Evolutionary conservation across 2,888 invertebrate genomes (phyloP).

Genomic region (Abscondita cerata): DNA sequence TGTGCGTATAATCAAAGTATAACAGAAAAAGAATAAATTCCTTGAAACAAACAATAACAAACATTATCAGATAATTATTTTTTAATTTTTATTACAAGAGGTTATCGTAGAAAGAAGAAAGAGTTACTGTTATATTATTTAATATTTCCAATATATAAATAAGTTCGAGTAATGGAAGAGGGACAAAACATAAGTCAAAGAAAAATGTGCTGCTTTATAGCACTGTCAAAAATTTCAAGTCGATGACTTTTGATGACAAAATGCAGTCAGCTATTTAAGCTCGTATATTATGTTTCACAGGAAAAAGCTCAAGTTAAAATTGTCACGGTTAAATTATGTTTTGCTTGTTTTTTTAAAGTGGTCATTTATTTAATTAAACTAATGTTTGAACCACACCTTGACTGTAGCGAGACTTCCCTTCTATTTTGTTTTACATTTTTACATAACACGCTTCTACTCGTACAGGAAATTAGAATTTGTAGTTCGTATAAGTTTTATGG

Average conservation of each 20-base stretch:
- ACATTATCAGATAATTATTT: constrained; percentile 7
- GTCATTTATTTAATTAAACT: constrained; percentile 2
- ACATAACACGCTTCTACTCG: constrained; percentile 5
- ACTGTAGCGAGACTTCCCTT: background rate
- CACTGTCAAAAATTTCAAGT: no score
- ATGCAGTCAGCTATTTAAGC: no score
- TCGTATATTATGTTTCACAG: no score
- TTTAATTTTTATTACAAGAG: constrained; percentile 10
- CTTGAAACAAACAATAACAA: constrained; percentile 4
- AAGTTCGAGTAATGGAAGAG: background rate
- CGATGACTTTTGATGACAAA: no score
- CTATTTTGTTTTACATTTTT: constrained; percentile 1
- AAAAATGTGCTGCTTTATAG: no score
- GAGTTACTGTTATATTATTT: constrained; percentile 7
- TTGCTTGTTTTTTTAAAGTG: background rate
- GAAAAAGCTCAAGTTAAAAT: background rate
- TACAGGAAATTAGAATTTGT: constrained; percentile 8
- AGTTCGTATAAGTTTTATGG: no score
- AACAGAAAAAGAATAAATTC: background rate
- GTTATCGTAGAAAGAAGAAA: constrained; percentile 11
- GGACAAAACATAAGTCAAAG: no score
- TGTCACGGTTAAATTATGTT: background rate
- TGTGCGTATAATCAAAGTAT: constrained; percentile 8
- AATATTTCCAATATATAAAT: background rate
- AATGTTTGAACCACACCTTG: background rate